Percentiles rank a stretch among this genome's conserved stretches.
Evolutionary conservation across 2,113 vertebrate species (phyloP).

Genomic region (Eulemur macaco): DNA sequence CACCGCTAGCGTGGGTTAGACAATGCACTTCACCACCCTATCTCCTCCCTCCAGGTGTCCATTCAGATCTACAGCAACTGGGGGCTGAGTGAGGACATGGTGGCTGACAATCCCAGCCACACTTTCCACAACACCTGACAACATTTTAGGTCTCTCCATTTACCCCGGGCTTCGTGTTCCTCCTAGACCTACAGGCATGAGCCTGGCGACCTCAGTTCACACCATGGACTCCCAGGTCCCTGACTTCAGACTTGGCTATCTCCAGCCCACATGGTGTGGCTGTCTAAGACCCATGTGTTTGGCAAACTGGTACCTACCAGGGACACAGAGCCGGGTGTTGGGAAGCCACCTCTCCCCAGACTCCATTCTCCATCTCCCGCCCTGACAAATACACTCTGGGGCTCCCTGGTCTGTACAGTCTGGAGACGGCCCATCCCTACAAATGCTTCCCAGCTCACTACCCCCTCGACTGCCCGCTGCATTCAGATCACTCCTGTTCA

Average conservation of each 20-base stretch:
- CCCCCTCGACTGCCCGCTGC: no score
- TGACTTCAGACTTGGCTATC: no score
- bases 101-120: no score
- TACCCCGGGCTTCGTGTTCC: rapidly evolving
- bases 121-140: no score
- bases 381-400: not conserved
- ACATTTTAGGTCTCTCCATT: no score
- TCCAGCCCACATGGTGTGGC: not conserved
- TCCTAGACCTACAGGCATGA: not conserved
- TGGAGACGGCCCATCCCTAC: not conserved
- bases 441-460: not conserved
- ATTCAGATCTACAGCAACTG: no score
- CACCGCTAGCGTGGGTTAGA: no score
- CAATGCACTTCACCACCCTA: rapidly evolving
- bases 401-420: not conserved
- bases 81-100: rapidly evolving
- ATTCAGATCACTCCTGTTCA: not conserved
- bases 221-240: not conserved
- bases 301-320: not conserved
- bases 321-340: not conserved
- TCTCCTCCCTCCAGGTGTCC: not conserved
- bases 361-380: not conserved
- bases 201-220: rapidly evolving
- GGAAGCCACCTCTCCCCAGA: not conserved
- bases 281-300: no score